These are phyloP conservation scores for Channallabes apus DNA, from an alignment of 2,797 vertebrate genomes.

Conservation along the genomic window DNA sequence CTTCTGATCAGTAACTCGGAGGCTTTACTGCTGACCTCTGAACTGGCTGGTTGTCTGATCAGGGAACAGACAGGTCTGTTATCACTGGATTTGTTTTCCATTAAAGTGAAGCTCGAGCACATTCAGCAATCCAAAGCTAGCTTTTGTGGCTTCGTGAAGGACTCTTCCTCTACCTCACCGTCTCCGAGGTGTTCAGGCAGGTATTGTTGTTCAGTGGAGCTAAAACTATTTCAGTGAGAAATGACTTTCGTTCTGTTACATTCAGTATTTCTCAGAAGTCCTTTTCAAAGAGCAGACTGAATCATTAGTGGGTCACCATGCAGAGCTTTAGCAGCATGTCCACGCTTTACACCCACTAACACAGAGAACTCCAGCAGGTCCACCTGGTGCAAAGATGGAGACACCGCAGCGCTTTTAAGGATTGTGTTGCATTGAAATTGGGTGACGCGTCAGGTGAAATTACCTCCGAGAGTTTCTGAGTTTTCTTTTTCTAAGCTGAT, in stretches of 20 bases:
- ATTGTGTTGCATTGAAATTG: not conserved
- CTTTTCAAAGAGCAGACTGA: constrained; percentile 11
- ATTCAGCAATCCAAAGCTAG: too few species aligned
- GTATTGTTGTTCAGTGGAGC: not conserved
- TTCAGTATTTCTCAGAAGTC: not conserved
- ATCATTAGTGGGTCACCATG: constrained; percentile 1
- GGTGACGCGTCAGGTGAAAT: not conserved
- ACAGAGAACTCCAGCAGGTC: not conserved
- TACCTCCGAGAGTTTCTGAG: not conserved
- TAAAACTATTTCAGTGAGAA: not conserved
- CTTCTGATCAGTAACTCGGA: too few species aligned
- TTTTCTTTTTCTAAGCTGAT: not conserved
- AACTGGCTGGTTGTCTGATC: too few species aligned
- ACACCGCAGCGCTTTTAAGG: not conserved
- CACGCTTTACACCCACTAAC: not conserved
- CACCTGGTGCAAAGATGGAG: not conserved
- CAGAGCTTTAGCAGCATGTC: not conserved
- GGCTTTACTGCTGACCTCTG: too few species aligned
- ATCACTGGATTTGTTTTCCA: not conserved
- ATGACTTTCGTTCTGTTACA: not conserved
- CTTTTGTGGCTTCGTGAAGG: too few species aligned
- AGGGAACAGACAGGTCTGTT: not conserved
- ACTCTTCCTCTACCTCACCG: too few species aligned
- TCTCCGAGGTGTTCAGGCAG: not conserved
- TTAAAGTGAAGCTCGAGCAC: not conserved